phyloP scores from a whole-genome alignment of 2,797 vertebrate genomes.

The Galaxias olidus region DNA sequence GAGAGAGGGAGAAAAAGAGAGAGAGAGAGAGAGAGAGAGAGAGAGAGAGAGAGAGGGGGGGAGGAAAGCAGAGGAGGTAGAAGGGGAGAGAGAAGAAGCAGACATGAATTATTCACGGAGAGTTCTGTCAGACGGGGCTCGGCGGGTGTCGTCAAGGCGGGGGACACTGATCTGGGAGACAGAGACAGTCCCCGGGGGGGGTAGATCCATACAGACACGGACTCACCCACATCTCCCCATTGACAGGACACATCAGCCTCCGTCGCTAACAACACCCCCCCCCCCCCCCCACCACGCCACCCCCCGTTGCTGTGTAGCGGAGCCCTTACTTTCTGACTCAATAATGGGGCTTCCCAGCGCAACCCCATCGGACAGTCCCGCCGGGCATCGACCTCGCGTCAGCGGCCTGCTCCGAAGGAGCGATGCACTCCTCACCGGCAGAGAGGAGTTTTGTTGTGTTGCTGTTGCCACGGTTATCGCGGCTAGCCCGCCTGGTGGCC shows the following conservation, averaged over 20 bases:
- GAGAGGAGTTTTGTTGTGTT: no score
- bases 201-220: constrained; percentile 48
- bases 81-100: constrained; percentile 8
- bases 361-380: constrained; percentile 1
- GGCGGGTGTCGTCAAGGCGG: constrained; percentile 14
- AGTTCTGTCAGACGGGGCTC: constrained; percentile 25
- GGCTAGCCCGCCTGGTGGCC: neutral
- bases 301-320: neutral
- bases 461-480: no score
- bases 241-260: constrained; percentile 32
- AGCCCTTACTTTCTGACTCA: constrained; percentile 36
- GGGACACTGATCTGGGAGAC: constrained; percentile 14
- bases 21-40: constrained; percentile 22
- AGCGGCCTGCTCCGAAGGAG: neutral
- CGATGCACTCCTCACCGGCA: neutral
- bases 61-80: constrained; percentile 4
- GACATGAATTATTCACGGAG: constrained; percentile 3
- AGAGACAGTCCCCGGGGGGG: constrained; percentile 25
- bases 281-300: constrained; percentile 18
- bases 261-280: no score
- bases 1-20: constrained; percentile 72
- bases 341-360: constrained; percentile 14
- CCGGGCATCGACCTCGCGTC: no score
- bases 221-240: constrained; percentile 47
- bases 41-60: constrained; percentile 2